A percentile compares a stretch with the other conserved stretches of the same genome.
phyloP scores from a whole-genome alignment of 2,113 vertebrate genomes.

The Anarhynchus alexandrinus region DNA sequence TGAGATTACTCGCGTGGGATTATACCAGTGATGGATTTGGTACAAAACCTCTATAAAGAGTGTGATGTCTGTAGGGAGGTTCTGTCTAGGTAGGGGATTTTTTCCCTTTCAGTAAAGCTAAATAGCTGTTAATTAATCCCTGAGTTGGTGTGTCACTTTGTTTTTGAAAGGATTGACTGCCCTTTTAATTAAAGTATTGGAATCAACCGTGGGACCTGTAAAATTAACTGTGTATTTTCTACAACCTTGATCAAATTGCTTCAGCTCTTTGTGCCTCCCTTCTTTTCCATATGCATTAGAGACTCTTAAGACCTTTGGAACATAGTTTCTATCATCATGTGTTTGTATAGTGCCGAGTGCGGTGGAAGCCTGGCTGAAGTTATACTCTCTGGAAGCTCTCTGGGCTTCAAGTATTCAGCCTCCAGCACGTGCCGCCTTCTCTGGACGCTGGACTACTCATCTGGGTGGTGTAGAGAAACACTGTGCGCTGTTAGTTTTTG shows the following conservation, averaged over 20 bases:
- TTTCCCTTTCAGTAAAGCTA: background rate
- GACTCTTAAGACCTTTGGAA: background rate
- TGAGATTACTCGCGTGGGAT: background rate
- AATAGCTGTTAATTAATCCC: background rate
- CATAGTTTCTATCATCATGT: background rate
- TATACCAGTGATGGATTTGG: background rate
- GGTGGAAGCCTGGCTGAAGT: background rate
- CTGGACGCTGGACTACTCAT: background rate
- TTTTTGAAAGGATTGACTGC: background rate
- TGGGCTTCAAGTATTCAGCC: background rate
- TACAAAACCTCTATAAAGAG: background rate
- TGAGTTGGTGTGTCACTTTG: background rate
- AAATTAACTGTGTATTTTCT: background rate
- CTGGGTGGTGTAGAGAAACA: background rate
- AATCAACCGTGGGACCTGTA: background rate
- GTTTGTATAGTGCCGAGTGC: background rate
- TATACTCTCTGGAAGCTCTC: background rate
- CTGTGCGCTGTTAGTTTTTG: background rate
- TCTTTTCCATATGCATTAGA: background rate
- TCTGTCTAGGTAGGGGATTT: background rate
- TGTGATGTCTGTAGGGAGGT: background rate
- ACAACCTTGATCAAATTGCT: background rate
- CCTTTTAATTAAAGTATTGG: background rate
- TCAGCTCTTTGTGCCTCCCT: background rate
- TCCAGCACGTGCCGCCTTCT: background rate